phyloP scores from a whole-genome alignment of 2,113 vertebrate species.

The Sylvilagus bachmani region DNA sequence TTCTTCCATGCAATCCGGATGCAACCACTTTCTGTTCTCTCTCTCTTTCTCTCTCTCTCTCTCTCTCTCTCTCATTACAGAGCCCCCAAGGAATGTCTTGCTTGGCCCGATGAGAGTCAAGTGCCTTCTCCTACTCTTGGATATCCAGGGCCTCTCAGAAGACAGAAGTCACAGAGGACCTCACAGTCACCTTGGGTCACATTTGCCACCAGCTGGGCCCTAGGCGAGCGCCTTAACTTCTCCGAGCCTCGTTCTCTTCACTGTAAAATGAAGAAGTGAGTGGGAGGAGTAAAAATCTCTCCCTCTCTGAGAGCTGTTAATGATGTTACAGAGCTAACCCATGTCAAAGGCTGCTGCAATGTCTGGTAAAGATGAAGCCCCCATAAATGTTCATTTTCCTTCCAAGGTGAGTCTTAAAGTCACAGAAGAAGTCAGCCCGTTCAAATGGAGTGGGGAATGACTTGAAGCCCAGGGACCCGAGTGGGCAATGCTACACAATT shows the following conservation, averaged over 20 bases:
- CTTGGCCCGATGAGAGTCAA: neutral
- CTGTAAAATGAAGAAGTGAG: neutral
- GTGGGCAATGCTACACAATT: slow-evolving; percentile 61
- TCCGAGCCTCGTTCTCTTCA: slow-evolving; percentile 9
- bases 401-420: slow-evolving; percentile 78
- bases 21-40: neutral
- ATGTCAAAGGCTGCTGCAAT: neutral
- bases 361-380: neutral
- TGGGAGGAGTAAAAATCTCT: neutral
- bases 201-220: neutral
- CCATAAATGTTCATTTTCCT: slow-evolving; percentile 65
- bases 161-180: neutral
- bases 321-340: slow-evolving; percentile 2
- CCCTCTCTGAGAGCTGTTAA: slow-evolving; percentile 20
- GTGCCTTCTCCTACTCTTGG: neutral
- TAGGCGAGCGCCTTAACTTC: neutral
- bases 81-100: neutral
- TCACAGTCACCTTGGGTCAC: neutral
- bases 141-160: neutral
- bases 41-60: no score
- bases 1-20: neutral
- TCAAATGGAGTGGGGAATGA: slow-evolving; percentile 66
- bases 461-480: slow-evolving; percentile 50
- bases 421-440: slow-evolving; percentile 42
- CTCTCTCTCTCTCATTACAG: neutral